Conservation (phyloP, 2,797 vertebrate genomes). For the Poecilia picta region DNA sequence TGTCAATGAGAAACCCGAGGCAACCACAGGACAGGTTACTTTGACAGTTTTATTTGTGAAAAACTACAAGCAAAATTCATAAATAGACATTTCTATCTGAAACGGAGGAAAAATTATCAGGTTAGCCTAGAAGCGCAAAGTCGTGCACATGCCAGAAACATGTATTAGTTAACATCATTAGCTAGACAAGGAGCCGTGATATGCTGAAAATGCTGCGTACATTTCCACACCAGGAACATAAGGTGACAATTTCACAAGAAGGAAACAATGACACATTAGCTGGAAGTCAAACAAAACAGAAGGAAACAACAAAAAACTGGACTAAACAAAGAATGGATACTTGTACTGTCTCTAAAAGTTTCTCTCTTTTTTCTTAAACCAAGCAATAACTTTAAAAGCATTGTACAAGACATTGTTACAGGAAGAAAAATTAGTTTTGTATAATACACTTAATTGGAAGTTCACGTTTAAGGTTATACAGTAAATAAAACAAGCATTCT, state of each 20-base stretch:
- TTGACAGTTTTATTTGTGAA: slow-evolving; percentile 99
- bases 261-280: slow-evolving; percentile 94
- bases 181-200: slow-evolving; percentile 96
- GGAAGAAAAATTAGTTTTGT: slow-evolving; percentile 90
- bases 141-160: slow-evolving; percentile 99
- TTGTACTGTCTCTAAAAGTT: slow-evolving; percentile 85
- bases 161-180: slow-evolving; percentile 98
- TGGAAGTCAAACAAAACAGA: slow-evolving; percentile 77
- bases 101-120: slow-evolving; percentile 93
- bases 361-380: slow-evolving; percentile 69
- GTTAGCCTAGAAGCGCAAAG: slow-evolving; percentile 97
- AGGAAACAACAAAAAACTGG: slow-evolving; percentile 69
- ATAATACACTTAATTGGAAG: slow-evolving; percentile 94
- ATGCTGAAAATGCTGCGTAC: slow-evolving; percentile 92
- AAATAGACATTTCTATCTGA: slow-evolving; percentile 99
- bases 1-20: slow-evolving; percentile 69
- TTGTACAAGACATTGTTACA: slow-evolving; percentile 96
- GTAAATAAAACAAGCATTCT: slow-evolving; percentile 97
- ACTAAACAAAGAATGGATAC: slow-evolving; percentile 72
- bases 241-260: slow-evolving; percentile 96
- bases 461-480: slow-evolving; percentile 93
- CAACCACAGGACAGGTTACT: slow-evolving; percentile 83
- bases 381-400: slow-evolving; percentile 91
- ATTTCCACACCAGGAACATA: slow-evolving; percentile 95
- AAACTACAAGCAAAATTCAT: slow-evolving; percentile 99